These are phyloP conservation scores for Oophaga sylvatica DNA, from an alignment of 2,797 vertebrate species.

Conservation along the genomic window DNA sequence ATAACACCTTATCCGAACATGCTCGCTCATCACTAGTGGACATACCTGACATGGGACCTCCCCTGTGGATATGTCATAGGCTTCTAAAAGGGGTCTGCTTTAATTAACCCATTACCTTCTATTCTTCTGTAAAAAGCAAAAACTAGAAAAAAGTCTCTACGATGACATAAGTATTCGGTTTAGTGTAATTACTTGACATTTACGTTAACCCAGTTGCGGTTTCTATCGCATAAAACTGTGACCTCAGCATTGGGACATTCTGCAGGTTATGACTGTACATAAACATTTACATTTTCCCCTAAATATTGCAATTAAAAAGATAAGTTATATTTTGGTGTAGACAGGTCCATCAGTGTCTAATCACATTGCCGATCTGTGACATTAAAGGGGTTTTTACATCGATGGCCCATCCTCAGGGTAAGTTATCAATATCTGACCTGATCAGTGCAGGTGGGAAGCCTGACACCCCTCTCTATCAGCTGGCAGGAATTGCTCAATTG, in stretches of 20 bases:
- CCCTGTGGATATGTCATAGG: neutral
- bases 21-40: neutral
- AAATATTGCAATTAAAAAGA: neutral
- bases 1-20: neutral
- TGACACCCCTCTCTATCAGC: no score
- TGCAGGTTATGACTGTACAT: neutral
- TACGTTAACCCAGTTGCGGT: neutral
- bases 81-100: neutral
- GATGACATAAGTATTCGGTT: neutral
- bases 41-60: neutral
- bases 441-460: no score
- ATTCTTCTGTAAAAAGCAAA: neutral
- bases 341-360: neutral
- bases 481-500: no score
- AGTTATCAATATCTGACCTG: no score
- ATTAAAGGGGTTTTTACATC: no score
- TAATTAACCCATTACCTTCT: neutral
- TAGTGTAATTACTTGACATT: neutral
- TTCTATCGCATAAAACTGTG: neutral
- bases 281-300: neutral
- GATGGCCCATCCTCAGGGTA: no score
- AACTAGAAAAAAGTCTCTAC: no score
- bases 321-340: neutral
- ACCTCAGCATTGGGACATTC: neutral
- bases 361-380: neutral